Evolutionary conservation across 2,797 vertebrate genomes (phyloP).

Genomic region (Myiotriccus ornatus): DNA sequence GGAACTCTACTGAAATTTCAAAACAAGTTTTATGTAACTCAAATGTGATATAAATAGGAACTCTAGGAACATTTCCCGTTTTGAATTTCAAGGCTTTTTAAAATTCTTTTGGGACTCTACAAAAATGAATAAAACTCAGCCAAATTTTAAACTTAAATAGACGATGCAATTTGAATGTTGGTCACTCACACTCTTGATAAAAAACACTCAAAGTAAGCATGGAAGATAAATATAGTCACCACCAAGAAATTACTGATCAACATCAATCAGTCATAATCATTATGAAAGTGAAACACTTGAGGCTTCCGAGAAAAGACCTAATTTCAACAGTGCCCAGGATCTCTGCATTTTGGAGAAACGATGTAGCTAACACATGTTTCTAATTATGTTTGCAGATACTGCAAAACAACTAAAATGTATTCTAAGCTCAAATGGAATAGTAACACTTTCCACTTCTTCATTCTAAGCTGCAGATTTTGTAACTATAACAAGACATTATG

Average conservation of each 20-base stretch:
- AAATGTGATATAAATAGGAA: not conserved
- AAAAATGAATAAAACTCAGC: not conserved
- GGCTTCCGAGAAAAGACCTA: not conserved
- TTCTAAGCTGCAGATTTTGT: slow-evolving; percentile 26
- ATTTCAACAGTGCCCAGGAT: not conserved
- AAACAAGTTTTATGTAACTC: not conserved
- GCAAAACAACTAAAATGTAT: slow-evolving; percentile 54
- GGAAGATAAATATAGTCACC: not conserved
- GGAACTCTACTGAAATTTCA: not conserved
- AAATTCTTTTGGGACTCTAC: not conserved
- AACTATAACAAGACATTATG: not conserved
- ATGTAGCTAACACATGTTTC: slow-evolving; percentile 53
- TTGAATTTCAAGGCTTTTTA: not conserved
- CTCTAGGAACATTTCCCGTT: not conserved
- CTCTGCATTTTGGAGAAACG: slow-evolving; percentile 6
- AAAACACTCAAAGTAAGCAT: not conserved
- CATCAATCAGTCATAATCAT: not conserved
- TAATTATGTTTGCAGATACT: slow-evolving; percentile 47
- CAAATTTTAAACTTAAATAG: not conserved
- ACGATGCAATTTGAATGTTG: not conserved
- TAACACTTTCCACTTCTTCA: not conserved
- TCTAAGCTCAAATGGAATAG: slow-evolving; percentile 32
- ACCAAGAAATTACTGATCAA: not conserved
- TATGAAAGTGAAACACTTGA: not conserved
- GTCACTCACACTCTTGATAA: not conserved